Conservation (phyloP, 2,797 vertebrate genomes). For the Siniperca obscura region DNA sequence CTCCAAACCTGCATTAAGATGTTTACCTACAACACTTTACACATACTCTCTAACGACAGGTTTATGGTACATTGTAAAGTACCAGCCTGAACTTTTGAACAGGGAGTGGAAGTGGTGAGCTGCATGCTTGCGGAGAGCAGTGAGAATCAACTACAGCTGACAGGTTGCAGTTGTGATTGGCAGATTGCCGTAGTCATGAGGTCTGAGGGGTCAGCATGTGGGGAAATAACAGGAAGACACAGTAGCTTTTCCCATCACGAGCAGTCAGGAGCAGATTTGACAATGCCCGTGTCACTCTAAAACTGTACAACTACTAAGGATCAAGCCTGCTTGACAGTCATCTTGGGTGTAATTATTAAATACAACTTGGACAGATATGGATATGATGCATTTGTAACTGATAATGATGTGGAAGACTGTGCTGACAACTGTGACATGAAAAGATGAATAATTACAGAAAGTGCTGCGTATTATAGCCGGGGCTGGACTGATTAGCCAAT, state of each 20-base stretch:
- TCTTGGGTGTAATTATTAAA: background rate
- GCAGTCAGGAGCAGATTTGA: constrained; percentile 31
- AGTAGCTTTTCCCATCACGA: constrained; percentile 30
- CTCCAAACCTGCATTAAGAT: background rate
- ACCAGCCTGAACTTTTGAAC: constrained; percentile 32
- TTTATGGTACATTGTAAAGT: constrained; percentile 31
- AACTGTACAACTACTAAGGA: constrained; percentile 3
- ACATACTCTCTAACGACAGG: constrained; percentile 3
- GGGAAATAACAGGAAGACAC: constrained; percentile 56
- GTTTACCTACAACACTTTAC: constrained; percentile 25
- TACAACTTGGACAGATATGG: background rate
- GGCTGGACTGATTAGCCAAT: background rate
- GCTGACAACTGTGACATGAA: background rate
- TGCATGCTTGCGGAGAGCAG: constrained; percentile 53
- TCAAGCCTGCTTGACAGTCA: background rate
- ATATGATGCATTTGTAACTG: background rate
- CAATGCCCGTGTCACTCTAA: constrained; percentile 1
- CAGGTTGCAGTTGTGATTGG: constrained; percentile 73
- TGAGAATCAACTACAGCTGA: constrained; percentile 65
- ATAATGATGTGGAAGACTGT: constrained; percentile 7
- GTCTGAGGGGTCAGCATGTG: constrained; percentile 69
- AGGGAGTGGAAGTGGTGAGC: constrained; percentile 38
- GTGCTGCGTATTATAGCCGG: background rate
- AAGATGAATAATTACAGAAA: constrained; percentile 9
- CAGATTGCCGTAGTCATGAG: constrained; percentile 77